Conservation (phyloP, 2,797 vertebrate genomes). For the Clarias fuscus region DNA sequence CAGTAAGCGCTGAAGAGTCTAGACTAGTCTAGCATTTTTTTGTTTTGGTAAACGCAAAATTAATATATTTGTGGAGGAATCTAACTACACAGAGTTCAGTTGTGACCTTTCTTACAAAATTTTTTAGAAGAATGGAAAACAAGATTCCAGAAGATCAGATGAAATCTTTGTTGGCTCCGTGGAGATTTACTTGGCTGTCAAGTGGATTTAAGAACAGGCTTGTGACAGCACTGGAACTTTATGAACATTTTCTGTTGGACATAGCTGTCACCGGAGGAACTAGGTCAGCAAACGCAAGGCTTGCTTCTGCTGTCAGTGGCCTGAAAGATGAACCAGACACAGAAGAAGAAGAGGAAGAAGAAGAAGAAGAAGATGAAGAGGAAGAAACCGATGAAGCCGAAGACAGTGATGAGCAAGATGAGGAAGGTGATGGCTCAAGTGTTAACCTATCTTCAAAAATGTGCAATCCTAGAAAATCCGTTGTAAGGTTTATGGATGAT, state of each 20-base stretch:
- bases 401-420: slow-evolving; percentile 1
- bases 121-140: slow-evolving; percentile 37
- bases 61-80: neutral
- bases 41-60: neutral
- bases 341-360: slow-evolving; percentile 29
- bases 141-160: slow-evolving; percentile 56
- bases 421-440: neutral
- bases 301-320: slow-evolving; percentile 47
- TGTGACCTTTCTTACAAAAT: neutral
- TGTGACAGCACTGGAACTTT: slow-evolving; percentile 50
- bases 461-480: neutral
- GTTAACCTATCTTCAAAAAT: neutral
- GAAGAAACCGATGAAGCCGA: neutral
- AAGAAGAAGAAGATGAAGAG: slow-evolving; percentile 13
- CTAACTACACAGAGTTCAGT: neutral
- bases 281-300: slow-evolving; percentile 36
- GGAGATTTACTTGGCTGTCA: slow-evolving; percentile 50
- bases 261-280: slow-evolving; percentile 58
- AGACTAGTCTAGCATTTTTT: neutral
- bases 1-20: neutral
- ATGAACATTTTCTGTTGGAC: slow-evolving; percentile 54
- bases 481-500: neutral
- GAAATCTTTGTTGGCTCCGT: slow-evolving; percentile 49
- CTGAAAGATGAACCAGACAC: neutral
- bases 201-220: slow-evolving; percentile 52